These are phyloP conservation scores for Tetraneura akinire DNA, from an alignment of 1,140 invertebrate genomes.

Conservation along the genomic window DNA sequence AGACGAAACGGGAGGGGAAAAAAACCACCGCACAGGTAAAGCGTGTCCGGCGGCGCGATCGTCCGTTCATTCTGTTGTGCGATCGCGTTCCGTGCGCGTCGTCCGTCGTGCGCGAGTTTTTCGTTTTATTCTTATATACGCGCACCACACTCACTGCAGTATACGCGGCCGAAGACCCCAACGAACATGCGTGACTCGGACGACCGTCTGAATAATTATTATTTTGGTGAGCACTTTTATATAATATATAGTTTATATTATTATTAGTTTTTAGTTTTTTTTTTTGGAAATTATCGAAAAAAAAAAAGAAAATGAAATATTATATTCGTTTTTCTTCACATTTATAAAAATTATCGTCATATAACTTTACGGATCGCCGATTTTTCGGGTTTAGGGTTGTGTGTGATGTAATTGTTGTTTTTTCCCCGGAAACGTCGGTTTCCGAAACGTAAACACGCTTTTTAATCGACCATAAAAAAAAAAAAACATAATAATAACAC, in stretches of 20 bases:
- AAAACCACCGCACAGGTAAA: slow-evolving; percentile 9
- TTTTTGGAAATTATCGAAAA: too few species aligned
- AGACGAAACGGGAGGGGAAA: background rate
- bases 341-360: too few species aligned
- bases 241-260: too few species aligned
- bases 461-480: too few species aligned
- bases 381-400: background rate
- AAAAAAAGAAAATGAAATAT: background rate
- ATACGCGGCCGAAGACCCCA: background rate
- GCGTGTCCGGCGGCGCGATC: background rate
- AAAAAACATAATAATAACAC: too few species aligned
- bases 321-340: background rate
- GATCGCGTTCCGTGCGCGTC: background rate
- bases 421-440: too few species aligned
- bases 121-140: slow-evolving; percentile 3
- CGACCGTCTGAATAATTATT: slow-evolving; percentile 35
- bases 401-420: too few species aligned
- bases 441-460: too few species aligned
- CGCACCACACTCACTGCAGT: too few species aligned
- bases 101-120: slow-evolving; percentile 13
- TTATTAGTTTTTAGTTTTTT: background rate
- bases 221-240: slow-evolving; percentile 43
- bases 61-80: slow-evolving; percentile 40
- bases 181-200: slow-evolving; percentile 44
- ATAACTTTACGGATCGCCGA: background rate